A percentile compares a stretch with the other conserved stretches of the same genome.
phyloP scores from a whole-genome alignment of 2,113 vertebrate genomes.

The Synodontis membranacea region DNA sequence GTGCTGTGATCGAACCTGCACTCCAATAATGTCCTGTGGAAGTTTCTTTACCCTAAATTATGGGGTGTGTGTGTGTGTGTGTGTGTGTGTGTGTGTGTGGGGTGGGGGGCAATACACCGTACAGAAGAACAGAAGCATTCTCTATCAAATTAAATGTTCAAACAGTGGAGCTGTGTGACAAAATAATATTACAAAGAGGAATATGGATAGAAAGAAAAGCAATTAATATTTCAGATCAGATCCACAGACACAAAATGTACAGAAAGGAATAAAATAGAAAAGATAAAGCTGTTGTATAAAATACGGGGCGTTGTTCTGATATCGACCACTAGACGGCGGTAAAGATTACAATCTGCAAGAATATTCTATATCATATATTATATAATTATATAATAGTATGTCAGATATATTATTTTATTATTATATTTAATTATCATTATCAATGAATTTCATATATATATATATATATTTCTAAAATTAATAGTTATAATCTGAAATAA shows the following conservation, averaged over 20 bases:
- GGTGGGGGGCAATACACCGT: not conserved
- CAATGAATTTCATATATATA: not conserved
- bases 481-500: not conserved
- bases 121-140: not conserved
- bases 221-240: not conserved
- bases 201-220: not conserved
- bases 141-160: not conserved
- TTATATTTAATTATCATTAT: not conserved
- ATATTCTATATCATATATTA: not conserved
- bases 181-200: not conserved
- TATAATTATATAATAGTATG: too few relatives aligned
- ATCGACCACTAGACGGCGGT: conserved; percentile 6
- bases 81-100: too few relatives aligned
- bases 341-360: not conserved
- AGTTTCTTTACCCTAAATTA: not conserved
- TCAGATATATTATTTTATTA: too few relatives aligned
- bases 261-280: not conserved
- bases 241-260: not conserved
- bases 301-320: not conserved
- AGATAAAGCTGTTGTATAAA: not conserved
- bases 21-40: not conserved
- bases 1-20: not conserved
- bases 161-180: not conserved
- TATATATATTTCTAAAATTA: not conserved
- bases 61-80: too few relatives aligned